Evolutionary conservation across 2,113 vertebrate genomes (phyloP).

Genomic region (Jacana jacana): DNA sequence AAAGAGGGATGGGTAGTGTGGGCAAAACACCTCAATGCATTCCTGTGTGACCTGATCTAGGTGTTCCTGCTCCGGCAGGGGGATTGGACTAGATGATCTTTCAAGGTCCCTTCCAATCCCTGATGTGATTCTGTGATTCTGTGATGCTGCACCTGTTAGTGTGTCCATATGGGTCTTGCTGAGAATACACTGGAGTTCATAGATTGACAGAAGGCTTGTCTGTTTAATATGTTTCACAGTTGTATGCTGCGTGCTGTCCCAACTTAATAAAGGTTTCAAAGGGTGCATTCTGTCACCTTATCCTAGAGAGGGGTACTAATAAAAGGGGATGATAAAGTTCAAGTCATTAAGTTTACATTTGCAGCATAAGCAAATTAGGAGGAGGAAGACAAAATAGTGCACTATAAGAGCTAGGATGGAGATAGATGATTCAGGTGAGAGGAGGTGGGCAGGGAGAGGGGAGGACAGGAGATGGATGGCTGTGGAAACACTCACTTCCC

Average conservation of each 20-base stretch:
- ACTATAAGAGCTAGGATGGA: background rate
- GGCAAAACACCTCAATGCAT: background rate
- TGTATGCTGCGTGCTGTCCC: background rate
- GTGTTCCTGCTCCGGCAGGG: too few relatives aligned
- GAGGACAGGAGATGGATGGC: background rate
- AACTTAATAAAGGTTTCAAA: background rate
- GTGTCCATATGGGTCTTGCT: background rate
- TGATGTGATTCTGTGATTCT: too few relatives aligned
- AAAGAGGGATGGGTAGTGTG: background rate
- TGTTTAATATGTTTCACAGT: background rate
- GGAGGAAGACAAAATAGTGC: background rate
- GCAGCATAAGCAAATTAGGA: background rate
- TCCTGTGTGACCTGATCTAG: too few relatives aligned
- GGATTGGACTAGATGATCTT: too few relatives aligned
- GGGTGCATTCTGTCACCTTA: background rate
- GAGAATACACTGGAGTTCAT: background rate
- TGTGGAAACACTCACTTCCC: background rate
- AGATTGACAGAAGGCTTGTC: background rate
- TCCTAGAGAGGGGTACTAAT: background rate
- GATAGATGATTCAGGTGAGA: background rate
- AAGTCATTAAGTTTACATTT: background rate
- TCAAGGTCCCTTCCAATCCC: too few relatives aligned
- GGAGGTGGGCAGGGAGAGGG: background rate
- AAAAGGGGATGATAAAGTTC: background rate
- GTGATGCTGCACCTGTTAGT: background rate